phyloP scores from a whole-genome alignment of 2,888 invertebrate species.

The Siphlonurus alternatus region DNA sequence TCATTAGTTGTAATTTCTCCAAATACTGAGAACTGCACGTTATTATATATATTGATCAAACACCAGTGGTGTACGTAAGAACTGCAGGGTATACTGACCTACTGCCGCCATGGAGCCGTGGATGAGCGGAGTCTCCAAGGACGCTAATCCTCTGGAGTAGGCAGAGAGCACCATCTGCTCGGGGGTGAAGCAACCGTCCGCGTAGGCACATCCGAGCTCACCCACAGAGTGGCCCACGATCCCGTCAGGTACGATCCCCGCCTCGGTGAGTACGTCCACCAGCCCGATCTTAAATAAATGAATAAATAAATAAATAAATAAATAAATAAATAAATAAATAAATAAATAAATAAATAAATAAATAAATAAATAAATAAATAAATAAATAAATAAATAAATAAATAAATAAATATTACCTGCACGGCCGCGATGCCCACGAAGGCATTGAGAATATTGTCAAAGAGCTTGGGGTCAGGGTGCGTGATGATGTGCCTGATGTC shows the following conservation, averaged over 20 bases:
- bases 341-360: neutral
- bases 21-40: too few relatives aligned
- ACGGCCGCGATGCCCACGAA: slow-evolving; percentile 64
- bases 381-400: neutral
- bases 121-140: slow-evolving; percentile 21
- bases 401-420: slow-evolving; percentile 28
- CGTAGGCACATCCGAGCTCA: slow-evolving; percentile 88
- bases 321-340: neutral
- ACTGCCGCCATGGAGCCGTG: slow-evolving; percentile 29
- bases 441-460: slow-evolving; percentile 47
- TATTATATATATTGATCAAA: too few relatives aligned
- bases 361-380: neutral
- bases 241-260: slow-evolving; percentile 49
- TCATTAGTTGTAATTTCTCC: too few relatives aligned
- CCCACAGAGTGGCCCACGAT: slow-evolving; percentile 85
- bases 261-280: slow-evolving; percentile 39
- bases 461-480: slow-evolving; percentile 38
- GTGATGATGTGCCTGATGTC: slow-evolving; percentile 44
- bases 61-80: too few relatives aligned
- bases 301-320: too few relatives aligned
- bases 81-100: slow-evolving; percentile 17
- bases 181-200: slow-evolving; percentile 76
- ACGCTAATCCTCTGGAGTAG: slow-evolving; percentile 42
- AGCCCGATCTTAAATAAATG: slow-evolving; percentile 45
- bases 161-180: slow-evolving; percentile 74